Base-by-base conservation (phyloP, 2,888 invertebrate species). In the Axea sp. region DNA sequence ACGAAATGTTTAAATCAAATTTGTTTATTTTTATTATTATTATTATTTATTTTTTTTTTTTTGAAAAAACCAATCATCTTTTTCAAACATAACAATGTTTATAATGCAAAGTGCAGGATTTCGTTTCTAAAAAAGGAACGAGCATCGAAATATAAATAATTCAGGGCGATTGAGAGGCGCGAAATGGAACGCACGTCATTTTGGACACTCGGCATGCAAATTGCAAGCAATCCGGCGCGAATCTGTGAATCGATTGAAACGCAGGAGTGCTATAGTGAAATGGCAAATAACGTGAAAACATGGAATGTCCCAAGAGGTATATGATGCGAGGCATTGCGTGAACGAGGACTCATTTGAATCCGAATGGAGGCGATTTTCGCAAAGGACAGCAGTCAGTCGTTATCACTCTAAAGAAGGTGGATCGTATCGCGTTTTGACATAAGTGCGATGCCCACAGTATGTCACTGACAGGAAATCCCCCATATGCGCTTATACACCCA, bases 301-400 rank as follows among this genome's bases (percentile, higher is more conserved):
- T 67, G 75, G 76, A 76, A 76, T 77, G 71, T 74, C 80, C 80
- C 76, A 78, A 78, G 78, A 78, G 79, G 76, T 80, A 82, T 82
- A 81, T 80, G 83, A 82, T 79, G 84, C 83, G 83, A 82, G 80
- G 84, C 81, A 77, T 80, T 81, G 81, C 79, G 83, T 80, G 80
- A 83, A 84, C 82, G 84, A 82, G 82, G 78, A 76, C 86, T 87
- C 86, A 87, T 87, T 87, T 86, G 86, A 86, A 86, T 87, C 81
- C 86, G 85, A 86, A 87, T 86, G 82, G 85, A 84, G 84, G 83
- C 83, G 84, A 84, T 84, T 83, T 83, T 84, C 83, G 81, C 80
- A 79, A 81, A 82, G 81, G 81, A 82, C 80, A 79, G 75, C 67
- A n/a, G 75, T 75, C 62, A 82, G 84, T 84, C 82, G 81, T 79